phyloP scores from a whole-genome alignment of 1,140 invertebrate genomes.

The Microplitis demolitor region DNA sequence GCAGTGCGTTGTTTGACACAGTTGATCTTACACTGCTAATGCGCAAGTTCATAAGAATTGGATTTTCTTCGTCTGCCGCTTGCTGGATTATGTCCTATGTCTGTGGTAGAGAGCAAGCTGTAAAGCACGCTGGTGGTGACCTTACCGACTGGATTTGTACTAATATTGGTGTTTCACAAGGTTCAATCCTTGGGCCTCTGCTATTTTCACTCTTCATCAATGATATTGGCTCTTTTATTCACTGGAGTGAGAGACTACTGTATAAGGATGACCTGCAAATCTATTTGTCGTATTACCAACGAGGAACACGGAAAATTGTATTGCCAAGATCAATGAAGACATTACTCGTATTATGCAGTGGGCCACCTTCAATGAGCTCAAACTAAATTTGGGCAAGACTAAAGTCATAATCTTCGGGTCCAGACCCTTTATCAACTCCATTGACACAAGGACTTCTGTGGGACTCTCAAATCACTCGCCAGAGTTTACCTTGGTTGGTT shows the following conservation, averaged over 20 bases:
- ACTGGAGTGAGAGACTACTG: neutral
- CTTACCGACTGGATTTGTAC: neutral
- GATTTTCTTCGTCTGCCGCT: neutral
- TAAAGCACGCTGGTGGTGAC: neutral
- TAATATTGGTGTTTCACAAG: neutral
- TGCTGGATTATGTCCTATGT: neutral
- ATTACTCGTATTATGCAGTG: no score
- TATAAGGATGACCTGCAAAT: slow-evolving; percentile 17
- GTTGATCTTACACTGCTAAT: slow-evolving; percentile 25
- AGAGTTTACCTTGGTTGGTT: no score
- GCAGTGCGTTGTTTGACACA: slow-evolving; percentile 24
- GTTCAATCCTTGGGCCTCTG: slow-evolving; percentile 5
- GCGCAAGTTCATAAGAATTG: neutral
- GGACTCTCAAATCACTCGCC: no score
- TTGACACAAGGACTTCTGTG: no score
- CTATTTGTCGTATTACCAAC: neutral
- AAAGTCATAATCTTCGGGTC: no score
- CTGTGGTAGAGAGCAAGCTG: neutral
- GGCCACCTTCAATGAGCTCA: no score
- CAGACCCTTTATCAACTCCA: no score
- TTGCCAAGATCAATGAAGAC: no score
- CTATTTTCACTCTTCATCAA: slow-evolving; percentile 22
- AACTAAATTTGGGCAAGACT: no score
- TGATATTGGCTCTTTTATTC: neutral
- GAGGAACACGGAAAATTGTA: no score